Evolutionary conservation across 2,113 vertebrate species (phyloP).

Genomic region (Grallaria varia): DNA sequence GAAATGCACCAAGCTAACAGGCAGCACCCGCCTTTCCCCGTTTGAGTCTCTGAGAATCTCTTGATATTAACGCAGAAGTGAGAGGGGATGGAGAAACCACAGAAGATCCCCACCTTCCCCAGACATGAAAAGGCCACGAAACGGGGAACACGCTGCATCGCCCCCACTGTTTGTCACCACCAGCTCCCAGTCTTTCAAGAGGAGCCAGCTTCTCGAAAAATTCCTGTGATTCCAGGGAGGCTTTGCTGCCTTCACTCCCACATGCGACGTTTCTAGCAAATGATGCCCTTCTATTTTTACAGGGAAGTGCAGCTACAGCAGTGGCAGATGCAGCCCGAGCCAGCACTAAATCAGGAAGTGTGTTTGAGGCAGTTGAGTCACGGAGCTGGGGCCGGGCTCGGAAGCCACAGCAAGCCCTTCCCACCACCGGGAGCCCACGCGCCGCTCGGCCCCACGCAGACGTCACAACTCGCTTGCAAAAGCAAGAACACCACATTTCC

Average conservation of each 20-base stretch:
- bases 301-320: background rate
- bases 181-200: background rate
- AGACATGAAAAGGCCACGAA: fast-evolving
- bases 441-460: background rate
- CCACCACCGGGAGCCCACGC: background rate
- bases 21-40: background rate
- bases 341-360: background rate
- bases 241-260: background rate
- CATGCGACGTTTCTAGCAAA: background rate
- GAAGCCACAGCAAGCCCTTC: background rate
- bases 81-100: background rate
- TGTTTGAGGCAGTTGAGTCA: background rate
- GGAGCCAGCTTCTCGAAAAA: background rate
- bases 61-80: background rate
- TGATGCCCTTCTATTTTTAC: background rate
- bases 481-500: background rate
- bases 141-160: fast-evolving
- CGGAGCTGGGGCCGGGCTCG: background rate
- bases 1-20: fast-evolving
- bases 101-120: background rate
- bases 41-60: background rate
- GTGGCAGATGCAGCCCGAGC: background rate
- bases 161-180: background rate
- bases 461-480: background rate
- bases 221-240: background rate